Evolutionary conservation across 1,140 invertebrate genomes (phyloP), one percentile per base, ranked within the genome.

Genomic region (Odontomachus brunneus): DNA sequence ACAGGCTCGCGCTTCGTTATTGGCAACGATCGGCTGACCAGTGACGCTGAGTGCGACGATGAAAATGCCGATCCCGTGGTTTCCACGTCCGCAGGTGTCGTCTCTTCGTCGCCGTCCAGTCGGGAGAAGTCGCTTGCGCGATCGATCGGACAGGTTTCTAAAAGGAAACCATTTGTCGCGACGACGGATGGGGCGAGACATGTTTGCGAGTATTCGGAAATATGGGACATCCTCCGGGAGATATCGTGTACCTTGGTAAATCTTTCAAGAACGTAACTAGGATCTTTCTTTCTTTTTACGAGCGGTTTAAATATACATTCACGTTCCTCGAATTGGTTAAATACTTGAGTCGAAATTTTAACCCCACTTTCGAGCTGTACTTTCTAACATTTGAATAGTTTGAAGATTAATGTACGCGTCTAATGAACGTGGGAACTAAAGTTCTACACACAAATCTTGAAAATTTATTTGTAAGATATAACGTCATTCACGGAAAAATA

Each of bases 81-180:
- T 80, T 80, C 53, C 9, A 48, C 65, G 33, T 57, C 33, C 14
- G 17, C 11, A 48, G 19, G 26, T 75, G 9, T 75, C 55, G 44
- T 67, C 24, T 57, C 33, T 17, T 29, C 26, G 22, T 22, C n/a
- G 14, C 49, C 33, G 51, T 57, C 62, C 5, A 44, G 38, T 44
- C 65, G 5, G 73, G 24, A n/a, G 14, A 75, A 74, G 49, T 78
- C 73, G 19, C 0, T 75, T n/a, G 19, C 71, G 65, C n/a, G 24
- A 78, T 44, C 75, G 51, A 69, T 57, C 33, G 17, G 38, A 44
- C 9, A 7, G 44, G 22, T 12, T 55, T 69, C 14, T 14, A 24
- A 78, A 67, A 57, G 19, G 33, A 3, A 71, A 71, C 11, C 19
- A 60, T 53, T 75, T 17, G 49, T 76, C 74, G 9, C 38, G 38